phyloP scores from a whole-genome alignment of 2,888 invertebrate genomes.

The Drosophila parthenogenetica region DNA sequence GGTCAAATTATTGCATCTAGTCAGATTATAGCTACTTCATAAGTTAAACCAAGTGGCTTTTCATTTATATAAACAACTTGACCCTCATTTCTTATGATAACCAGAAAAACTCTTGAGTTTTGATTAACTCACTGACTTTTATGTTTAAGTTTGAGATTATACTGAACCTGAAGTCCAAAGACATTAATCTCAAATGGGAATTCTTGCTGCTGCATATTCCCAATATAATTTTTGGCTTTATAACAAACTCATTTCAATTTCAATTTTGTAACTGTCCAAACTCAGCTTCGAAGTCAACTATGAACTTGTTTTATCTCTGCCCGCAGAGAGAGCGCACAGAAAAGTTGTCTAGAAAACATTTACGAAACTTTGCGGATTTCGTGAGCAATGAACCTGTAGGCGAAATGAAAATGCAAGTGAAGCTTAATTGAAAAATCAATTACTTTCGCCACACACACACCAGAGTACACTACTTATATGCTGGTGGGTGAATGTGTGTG shows the following conservation, averaged over 20 bases:
- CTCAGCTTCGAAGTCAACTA: slow-evolving; percentile 20
- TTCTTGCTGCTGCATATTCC: neutral
- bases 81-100: neutral
- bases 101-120: neutral
- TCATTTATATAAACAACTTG: neutral
- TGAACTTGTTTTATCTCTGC: slow-evolving; percentile 36
- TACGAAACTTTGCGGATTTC: slow-evolving; percentile 41
- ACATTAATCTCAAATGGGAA: neutral
- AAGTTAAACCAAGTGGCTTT: neutral
- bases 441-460: slow-evolving; percentile 43
- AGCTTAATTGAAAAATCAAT: slow-evolving; percentile 74
- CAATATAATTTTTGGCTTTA: neutral
- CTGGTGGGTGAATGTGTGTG: neutral
- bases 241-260: slow-evolving; percentile 10
- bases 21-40: neutral
- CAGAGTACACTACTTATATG: slow-evolving; percentile 2
- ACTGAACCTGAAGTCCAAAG: neutral
- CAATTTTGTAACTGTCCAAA: slow-evolving; percentile 16
- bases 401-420: slow-evolving; percentile 49
- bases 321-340: slow-evolving; percentile 10
- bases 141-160: no score
- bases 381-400: slow-evolving; percentile 31
- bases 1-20: neutral
- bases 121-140: no score
- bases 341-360: slow-evolving; percentile 17